A percentile compares a stretch with the other conserved stretches of the same genome.
These are phyloP conservation scores for Lysiphlebus fabarum DNA, from an alignment of 1,140 invertebrate species.

Conservation along the genomic window DNA sequence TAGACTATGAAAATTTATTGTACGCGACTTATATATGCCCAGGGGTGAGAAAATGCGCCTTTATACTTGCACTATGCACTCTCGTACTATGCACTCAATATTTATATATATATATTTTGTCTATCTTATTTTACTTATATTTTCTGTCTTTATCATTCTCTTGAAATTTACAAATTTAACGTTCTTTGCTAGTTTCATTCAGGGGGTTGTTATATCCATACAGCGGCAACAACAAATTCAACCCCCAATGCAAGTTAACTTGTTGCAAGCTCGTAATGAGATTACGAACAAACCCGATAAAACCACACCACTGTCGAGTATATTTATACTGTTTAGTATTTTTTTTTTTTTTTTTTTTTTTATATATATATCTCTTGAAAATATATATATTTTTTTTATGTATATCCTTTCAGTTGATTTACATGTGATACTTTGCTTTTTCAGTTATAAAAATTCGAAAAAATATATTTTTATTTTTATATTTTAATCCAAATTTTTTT, in stretches of 20 bases:
- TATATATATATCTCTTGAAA: conserved; percentile 1
- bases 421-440: no score
- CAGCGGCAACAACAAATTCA: conserved; percentile 11
- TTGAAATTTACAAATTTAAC: background rate
- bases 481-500: no score
- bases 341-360: background rate
- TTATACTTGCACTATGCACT: background rate
- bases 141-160: background rate
- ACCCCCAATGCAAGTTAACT: conserved; percentile 28
- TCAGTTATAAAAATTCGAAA: no score
- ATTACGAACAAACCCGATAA: conserved; percentile 29
- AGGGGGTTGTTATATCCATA: background rate
- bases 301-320: conserved; percentile 24
- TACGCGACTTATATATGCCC: conserved; percentile 5
- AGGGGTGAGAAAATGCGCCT: background rate
- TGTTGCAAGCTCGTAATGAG: conserved; percentile 29
- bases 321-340: no score
- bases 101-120: conserved; percentile 10
- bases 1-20: conserved; percentile 23
- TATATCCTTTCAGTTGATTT: no score
- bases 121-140: background rate
- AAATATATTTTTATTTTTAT: no score
- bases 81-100: background rate
- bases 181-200: background rate
- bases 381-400: background rate